Base-by-base conservation (phyloP, 2,113 vertebrate species). In the Pholis gunnellus region DNA sequence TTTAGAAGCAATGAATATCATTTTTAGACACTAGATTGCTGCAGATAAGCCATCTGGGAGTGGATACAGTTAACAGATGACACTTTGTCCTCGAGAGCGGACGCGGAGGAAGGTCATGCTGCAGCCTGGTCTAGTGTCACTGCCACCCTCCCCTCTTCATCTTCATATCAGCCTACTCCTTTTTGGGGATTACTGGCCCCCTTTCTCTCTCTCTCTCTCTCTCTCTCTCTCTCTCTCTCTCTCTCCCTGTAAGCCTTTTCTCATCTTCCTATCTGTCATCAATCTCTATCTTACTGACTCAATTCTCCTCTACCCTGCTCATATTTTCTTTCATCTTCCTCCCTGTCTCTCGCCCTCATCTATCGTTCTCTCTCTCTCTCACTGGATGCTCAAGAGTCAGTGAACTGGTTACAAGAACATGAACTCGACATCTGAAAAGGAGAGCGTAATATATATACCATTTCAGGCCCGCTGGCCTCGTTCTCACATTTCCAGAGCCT, bases 1-100 rank as follows among this genome's bases (percentile, higher is more conserved):
- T 95, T 75, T 95, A 97, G 96, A 97, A 96, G 96, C 96, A 97
- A 96, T 97, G 95, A 97, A 96, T 97, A 96, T 97, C 93, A 96
- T 97, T 97, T 97, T 94, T 95, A 83, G 86, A 86, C 87, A 76
- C 79, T 83, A 91, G 82, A 92, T 94, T 88, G 84, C 83, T 82
- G 83, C 84, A 89, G 89, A 94, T 95, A 94, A 94, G 93, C 79
- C 83, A 88, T 90, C 87, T 88, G 75, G 83, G 88, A 91, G 88
- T 72, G 73, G 86, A 87, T 86, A 80, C 82, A 79, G 88, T 79
- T 79, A 89, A 91, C 88, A 83, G 71, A 88, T 84, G 88, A 89
- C 87, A 88, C 80, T 89, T 75, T 88, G 90, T 94, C 91, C 93
- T 95, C 92, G 87, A 90, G 85, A 91, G 82, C 54, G 85, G 87